Conservation (phyloP, 2,797 vertebrate genomes). For the Dromococcyx pavoninus region DNA sequence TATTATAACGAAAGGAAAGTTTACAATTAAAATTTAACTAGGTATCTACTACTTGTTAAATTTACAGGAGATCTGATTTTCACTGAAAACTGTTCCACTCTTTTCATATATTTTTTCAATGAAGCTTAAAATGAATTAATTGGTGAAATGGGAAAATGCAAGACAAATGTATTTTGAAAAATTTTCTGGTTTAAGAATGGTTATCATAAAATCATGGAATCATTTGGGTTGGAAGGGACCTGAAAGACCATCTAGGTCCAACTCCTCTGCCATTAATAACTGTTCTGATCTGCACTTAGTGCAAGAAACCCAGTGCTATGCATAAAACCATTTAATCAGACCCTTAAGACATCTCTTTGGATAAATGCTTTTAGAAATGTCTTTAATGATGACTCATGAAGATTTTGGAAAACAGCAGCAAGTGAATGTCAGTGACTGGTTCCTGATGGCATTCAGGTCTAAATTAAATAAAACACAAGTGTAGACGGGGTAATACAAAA, state of each 20-base stretch:
- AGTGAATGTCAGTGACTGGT: background rate
- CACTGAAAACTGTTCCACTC: background rate
- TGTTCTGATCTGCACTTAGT: background rate
- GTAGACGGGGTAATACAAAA: too few species aligned
- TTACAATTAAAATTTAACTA: background rate
- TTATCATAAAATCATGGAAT: background rate
- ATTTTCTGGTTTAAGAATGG: background rate
- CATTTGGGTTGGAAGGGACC: too few species aligned
- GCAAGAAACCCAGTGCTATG: background rate
- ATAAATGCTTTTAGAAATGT: background rate
- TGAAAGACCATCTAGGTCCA: too few species aligned
- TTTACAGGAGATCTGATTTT: background rate
- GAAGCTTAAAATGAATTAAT: background rate
- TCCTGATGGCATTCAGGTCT: background rate
- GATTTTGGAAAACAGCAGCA: background rate
- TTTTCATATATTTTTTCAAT: background rate
- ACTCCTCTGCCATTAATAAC: background rate
- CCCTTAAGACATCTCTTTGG: background rate
- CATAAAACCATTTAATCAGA: background rate
- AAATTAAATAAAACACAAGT: background rate
- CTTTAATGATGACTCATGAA: accelerated
- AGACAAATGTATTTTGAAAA: background rate
- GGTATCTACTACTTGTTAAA: background rate
- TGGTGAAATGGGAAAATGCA: accelerated
- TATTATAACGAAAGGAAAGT: background rate